Conservation (phyloP, 2,113 vertebrate species). For the Callospermophilus lateralis region DNA sequence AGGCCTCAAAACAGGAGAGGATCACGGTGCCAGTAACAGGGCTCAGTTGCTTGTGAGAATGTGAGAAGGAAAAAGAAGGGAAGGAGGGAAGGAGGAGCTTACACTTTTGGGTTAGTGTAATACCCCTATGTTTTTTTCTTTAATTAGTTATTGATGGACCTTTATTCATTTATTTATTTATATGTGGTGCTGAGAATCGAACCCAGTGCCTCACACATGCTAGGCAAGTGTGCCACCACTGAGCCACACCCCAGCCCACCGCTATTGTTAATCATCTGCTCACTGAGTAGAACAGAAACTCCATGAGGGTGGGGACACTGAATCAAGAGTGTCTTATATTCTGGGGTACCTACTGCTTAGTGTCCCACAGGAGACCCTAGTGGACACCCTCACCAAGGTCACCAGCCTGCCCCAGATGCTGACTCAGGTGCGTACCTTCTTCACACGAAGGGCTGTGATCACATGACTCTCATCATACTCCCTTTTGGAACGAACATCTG, state of each 20-base stretch:
- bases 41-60: background rate
- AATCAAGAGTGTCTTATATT: background rate
- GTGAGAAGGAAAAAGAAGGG: background rate
- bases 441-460: conserved; percentile 89
- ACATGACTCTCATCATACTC: conserved; percentile 92
- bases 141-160: too few species aligned
- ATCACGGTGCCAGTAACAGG: background rate
- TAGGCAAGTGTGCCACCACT: too few species aligned
- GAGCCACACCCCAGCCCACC: too few species aligned
- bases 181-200: too few species aligned
- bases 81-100: background rate
- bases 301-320: background rate
- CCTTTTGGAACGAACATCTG: conserved; percentile 91
- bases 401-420: background rate
- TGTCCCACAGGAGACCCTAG: background rate
- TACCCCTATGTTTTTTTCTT: background rate
- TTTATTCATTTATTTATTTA: too few species aligned
- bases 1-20: background rate
- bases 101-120: background rate
- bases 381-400: background rate
- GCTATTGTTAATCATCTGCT: background rate
- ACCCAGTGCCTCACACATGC: too few species aligned
- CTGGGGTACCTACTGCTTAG: background rate
- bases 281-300: background rate
- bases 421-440: conserved; percentile 82